Conservation (phyloP, 2,113 vertebrate species). For the Rhabdomys dilectus region DNA sequence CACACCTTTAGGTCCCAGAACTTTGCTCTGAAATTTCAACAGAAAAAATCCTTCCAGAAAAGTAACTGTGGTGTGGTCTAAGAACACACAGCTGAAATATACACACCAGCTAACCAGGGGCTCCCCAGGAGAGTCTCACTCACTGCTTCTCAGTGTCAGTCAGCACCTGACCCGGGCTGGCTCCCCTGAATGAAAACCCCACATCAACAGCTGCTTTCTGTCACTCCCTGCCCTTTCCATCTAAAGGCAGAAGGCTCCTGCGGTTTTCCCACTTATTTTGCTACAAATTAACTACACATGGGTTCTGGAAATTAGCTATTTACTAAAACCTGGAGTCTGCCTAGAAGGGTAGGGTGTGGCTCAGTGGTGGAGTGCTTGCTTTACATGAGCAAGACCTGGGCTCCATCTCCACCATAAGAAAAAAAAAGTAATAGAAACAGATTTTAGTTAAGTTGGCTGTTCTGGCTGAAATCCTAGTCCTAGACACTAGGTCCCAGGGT, state of each 20-base stretch:
- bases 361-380: no score
- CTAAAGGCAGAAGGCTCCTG: not conserved
- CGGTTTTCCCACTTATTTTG: not conserved
- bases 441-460: not conserved
- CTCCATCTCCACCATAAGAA: not conserved
- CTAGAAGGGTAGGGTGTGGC: not conserved
- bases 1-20: not conserved
- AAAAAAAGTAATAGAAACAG: not conserved
- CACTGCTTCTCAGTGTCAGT: not conserved
- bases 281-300: not conserved
- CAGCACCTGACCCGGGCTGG: not conserved
- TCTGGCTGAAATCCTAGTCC: not conserved
- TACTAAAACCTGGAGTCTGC: not conserved
- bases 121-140: not conserved
- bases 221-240: not conserved
- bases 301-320: not conserved
- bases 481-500: no score
- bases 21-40: not conserved
- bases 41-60: not conserved
- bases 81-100: not conserved
- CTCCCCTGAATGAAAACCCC: not conserved
- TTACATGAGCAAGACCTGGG: not conserved
- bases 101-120: not conserved
- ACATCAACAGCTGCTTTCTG: not conserved
- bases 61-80: not conserved